Evolutionary conservation across 2,797 vertebrate genomes (phyloP), one percentile per base, ranked within the genome.

Genomic region (Parauchenoglanis punctatus): DNA sequence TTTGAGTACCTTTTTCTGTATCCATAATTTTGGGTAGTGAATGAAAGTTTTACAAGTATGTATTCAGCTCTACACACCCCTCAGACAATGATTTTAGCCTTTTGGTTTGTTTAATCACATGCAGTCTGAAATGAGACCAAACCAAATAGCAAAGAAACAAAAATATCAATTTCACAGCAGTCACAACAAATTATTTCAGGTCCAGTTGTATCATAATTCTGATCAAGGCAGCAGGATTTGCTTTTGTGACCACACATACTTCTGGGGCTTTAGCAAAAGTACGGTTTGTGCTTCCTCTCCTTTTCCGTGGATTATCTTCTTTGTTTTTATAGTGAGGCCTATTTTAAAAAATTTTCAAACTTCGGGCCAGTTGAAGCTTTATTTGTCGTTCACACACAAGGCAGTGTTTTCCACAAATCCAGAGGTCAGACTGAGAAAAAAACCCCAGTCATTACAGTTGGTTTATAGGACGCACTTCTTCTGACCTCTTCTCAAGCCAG

Each of bases 401-500:
- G 10, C 52, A 59, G 20, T 86, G 25, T 61, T 35, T 80, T 81
- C n/a, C 6, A 3, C n/a, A 89, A 88, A 91, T 91, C 90, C 7
- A 28, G 23, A 46, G 59, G 40, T 65, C 80, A 65, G 40, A 23
- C 31, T 23, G 31, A 35, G 25, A 92, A 91, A 87, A 88, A 92
- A 90, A 88, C 3, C 40, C 40, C 87, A 91, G 91, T 89, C 88
- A 87, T 92, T 91, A 73, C 61, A 72, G 40, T 68, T 76, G 82
- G 31, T 88, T 92, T 87, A 90, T 86, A 84, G 89, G 80, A 81
- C 40, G 1, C 35, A n/a, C 58, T n/a, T 82, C 49, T 86, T 61
- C 54, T 87, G 89, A 92, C 92, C 91, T 91, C 83, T 75, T 81
- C 40, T 88, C 44, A 85, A 11, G 25, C 77, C 87, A 85, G 15